These are phyloP conservation scores for Ctenomys sociabilis DNA, from an alignment of 2,113 vertebrate species.

Conservation along the genomic window DNA sequence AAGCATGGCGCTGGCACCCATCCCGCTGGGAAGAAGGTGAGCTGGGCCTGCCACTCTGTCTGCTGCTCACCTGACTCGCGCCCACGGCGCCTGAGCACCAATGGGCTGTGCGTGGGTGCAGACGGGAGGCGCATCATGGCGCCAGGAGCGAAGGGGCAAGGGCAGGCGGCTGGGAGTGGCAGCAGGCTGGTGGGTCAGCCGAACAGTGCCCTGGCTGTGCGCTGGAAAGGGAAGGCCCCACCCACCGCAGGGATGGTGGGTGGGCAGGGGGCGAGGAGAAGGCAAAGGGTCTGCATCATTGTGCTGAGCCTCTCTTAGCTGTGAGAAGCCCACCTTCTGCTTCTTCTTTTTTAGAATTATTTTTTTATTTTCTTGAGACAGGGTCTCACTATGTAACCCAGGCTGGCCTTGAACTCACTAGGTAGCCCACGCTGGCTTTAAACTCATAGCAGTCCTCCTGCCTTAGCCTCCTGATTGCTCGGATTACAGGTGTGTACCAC, in stretches of 20 bases:
- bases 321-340: not conserved
- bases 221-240: not conserved
- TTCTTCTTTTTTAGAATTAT: not conserved
- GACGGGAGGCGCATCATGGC: slow-evolving; percentile 75
- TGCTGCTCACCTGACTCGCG: slow-evolving; percentile 84
- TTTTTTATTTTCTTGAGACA: not conserved
- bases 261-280: not conserved
- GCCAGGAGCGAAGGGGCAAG: slow-evolving; percentile 59
- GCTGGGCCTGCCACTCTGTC: slow-evolving; percentile 81
- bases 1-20: slow-evolving; percentile 82
- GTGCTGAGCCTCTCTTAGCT: not conserved
- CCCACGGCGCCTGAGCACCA: slow-evolving; percentile 73
- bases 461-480: not conserved
- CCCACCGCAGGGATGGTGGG: not conserved
- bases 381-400: not conserved
- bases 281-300: not conserved
- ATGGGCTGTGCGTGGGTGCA: slow-evolving; percentile 76
- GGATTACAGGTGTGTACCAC: not conserved
- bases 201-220: not conserved
- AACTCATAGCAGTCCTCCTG: not conserved
- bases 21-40: slow-evolving; percentile 82
- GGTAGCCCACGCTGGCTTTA: not conserved
- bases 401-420: not conserved
- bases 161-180: slow-evolving; percentile 69
- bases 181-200: slow-evolving; percentile 61